A percentile compares a stretch with the other conserved stretches of the same genome.
Evolutionary conservation across 1,140 invertebrate genomes (phyloP).

Genomic region (Hyles euphorbiae): DNA sequence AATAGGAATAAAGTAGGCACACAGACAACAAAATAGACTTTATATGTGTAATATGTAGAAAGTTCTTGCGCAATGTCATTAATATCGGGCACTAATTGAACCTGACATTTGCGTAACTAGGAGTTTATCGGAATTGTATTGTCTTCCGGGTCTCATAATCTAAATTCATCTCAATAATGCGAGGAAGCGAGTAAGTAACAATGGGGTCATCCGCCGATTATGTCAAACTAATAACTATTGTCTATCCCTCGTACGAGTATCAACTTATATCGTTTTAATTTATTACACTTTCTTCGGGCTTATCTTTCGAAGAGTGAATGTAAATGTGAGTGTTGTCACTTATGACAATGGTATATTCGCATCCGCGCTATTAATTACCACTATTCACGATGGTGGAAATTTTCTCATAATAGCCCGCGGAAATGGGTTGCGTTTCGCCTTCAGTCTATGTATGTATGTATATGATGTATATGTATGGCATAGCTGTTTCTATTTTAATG

Average conservation of each 20-base stretch:
- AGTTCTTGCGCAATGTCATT: neutral
- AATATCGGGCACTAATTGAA: neutral
- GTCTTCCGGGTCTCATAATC: slow-evolving; percentile 17
- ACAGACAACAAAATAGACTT: no score
- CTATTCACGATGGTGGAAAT: no score
- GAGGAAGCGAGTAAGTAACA: slow-evolving; percentile 29
- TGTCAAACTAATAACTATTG: slow-evolving; percentile 4
- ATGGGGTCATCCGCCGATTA: slow-evolving; percentile 15
- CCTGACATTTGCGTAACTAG: no score
- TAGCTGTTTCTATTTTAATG: no score
- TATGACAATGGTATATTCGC: neutral
- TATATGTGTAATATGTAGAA: no score
- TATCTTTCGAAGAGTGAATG: neutral
- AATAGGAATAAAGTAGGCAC: no score
- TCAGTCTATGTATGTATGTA: no score
- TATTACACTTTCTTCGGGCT: slow-evolving; percentile 1
- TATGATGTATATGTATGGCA: no score
- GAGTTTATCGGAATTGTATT: neutral
- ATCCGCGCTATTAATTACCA: neutral
- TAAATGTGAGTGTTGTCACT: neutral
- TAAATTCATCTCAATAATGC: slow-evolving; percentile 21
- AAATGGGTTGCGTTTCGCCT: no score
- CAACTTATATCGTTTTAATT: neutral
- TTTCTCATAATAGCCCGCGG: no score
- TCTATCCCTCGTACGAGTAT: neutral